phyloP scores from a whole-genome alignment of 2,797 vertebrate genomes.

The Heteromormyrus szaboi region DNA sequence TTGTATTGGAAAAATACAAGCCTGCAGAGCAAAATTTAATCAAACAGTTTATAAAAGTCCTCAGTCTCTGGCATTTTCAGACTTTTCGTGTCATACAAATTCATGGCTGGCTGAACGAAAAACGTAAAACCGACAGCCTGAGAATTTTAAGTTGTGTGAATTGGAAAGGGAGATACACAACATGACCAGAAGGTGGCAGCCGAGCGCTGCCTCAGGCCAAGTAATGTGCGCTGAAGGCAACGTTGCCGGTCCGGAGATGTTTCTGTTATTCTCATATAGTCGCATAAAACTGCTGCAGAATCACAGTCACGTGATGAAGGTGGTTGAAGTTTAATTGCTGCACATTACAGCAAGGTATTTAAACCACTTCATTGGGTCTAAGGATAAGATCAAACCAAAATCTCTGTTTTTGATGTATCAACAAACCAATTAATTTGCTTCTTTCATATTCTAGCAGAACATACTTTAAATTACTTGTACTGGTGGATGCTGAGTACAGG shows the following conservation, averaged over 20 bases:
- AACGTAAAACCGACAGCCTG: neutral
- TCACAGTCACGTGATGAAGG: neutral
- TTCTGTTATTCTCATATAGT: neutral
- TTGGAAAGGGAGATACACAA: neutral
- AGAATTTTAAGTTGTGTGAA: neutral
- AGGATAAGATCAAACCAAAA: neutral
- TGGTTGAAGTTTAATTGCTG: neutral
- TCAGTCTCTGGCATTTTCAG: neutral
- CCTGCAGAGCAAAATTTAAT: neutral
- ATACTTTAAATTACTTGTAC: neutral
- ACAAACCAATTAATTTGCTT: neutral
- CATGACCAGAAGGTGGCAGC: neutral
- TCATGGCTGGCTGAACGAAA: neutral
- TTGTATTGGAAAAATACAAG: neutral
- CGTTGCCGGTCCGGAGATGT: conserved; percentile 54
- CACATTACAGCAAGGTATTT: neutral
- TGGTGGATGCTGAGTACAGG: neutral
- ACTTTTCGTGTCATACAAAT: neutral
- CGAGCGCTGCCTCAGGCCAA: neutral
- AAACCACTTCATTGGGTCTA: neutral
- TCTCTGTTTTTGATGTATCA: neutral
- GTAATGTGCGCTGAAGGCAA: conserved; percentile 61
- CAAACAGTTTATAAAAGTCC: neutral
- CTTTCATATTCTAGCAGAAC: neutral
- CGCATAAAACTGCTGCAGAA: neutral